Base-by-base conservation (phyloP, 92 coral and sea anemone species). In the Desmophyllum pertusum region DNA sequence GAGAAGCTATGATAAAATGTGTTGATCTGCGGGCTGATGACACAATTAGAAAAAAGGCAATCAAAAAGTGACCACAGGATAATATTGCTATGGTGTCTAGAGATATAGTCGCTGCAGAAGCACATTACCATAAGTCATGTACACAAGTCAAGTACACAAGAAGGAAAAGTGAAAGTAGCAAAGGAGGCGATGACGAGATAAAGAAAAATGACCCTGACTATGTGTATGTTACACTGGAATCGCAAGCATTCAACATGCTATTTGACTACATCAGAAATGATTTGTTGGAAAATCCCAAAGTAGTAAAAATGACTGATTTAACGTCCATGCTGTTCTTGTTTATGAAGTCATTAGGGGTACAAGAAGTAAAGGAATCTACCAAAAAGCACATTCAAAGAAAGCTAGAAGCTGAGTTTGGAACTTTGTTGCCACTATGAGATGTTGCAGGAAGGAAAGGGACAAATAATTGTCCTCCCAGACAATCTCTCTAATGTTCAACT, bases 341-440 rank as follows among this genome's bases (percentile, higher is more conserved):
- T n/a, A n/a, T n/a, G n/a, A n/a, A n/a, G n/a, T n/a, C n/a, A n/a
- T n/a, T n/a, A n/a, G n/a, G n/a, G n/a, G n/a, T n/a, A n/a, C n/a
- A n/a, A n/a, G n/a, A n/a, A n/a, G n/a, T n/a, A n/a, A n/a, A n/a
- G n/a, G 81, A 81, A 48, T 59, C 46, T 66, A 73, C 91, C 72
- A 84, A 74, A 75, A 84, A 89, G 74, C 64, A 88, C 81, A 75
- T 87, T 43, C 68, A 88, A 13, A 83, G 86, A 64, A 79, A 71
- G 79, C 81, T 75, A 38, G 81, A 79, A 39, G 41, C 81, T 68
- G 86, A 78, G 64, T 53, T 84, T 38, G 88, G 75, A 36, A 33
- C 67, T 50, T 78, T 87, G 69, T 62, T 70, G 41, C n/a, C 50
- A 5, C n/a, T 77, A 30, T 68, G 78, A 85, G 36, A 77, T 66